phyloP scores from a whole-genome alignment of 2,113 vertebrate species.

The Oceanodroma tethys region DNA sequence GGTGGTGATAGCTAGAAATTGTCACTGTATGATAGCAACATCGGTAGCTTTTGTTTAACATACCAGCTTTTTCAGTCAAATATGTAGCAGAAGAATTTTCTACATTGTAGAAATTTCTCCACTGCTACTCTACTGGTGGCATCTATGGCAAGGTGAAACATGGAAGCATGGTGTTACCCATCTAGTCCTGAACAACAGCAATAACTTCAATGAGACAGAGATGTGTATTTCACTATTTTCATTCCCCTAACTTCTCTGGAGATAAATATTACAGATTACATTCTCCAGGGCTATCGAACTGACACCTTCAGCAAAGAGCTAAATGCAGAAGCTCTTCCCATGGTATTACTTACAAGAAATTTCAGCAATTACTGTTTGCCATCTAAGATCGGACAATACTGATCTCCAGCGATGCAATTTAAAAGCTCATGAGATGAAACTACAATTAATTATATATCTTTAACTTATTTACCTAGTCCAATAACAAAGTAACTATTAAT shows the following conservation, averaged over 20 bases:
- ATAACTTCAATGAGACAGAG: neutral
- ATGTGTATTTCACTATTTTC: neutral
- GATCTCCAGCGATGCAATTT: constrained; percentile 46
- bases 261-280: neutral
- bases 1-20: neutral
- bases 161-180: neutral
- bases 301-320: constrained; percentile 35
- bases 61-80: neutral
- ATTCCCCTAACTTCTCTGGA: neutral
- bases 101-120: neutral
- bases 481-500: constrained; percentile 60
- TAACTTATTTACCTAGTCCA: constrained; percentile 67
- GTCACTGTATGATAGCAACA: neutral
- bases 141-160: neutral
- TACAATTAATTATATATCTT: constrained; percentile 43
- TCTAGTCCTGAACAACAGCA: neutral
- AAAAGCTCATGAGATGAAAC: constrained; percentile 44
- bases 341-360: constrained; percentile 57
- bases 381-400: constrained; percentile 14
- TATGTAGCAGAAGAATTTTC: neutral
- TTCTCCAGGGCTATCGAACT: neutral
- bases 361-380: constrained; percentile 54
- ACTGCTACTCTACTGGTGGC: neutral
- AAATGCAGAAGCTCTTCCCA: constrained; percentile 50
- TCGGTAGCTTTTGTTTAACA: neutral